Base-by-base conservation (phyloP, 2,888 invertebrate genomes). In the Luffia ferchaultella region DNA sequence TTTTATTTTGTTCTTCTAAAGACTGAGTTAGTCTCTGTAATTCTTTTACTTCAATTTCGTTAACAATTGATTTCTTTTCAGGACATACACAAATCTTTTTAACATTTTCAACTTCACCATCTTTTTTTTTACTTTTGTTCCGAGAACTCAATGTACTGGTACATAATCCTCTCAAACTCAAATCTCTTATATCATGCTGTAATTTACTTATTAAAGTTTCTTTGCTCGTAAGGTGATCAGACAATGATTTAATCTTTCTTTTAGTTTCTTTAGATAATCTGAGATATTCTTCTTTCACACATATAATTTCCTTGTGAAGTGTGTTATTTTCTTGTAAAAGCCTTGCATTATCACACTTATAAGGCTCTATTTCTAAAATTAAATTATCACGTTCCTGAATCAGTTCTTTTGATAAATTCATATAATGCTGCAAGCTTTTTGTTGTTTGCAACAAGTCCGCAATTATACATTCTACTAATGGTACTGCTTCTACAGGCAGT, bases 401-500 rank as follows among this genome's bases (percentile, higher is more conserved):
- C 49, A 90, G 87, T 60, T 89, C 87, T 65, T 90, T 87, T 3
- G 92, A 89, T 59, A 92, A 76, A 54, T 89, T 86, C 85, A 95
- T 95, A 56, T 93, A 91, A 75, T 94, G 91, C 64, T 93, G 90
- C 50, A 96, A 82, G 64, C 91, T 94, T 58, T 92, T 90, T n/a
- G 95, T 96, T 7, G 95, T 95, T 68, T 93, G 91, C 54, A 95
- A 85, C 52, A 96, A 85, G 76, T 97, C 96, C 45, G 90, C 89
- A 50, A 96, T 78, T 52, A 97, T 71, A 64, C 88, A 89, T 73
- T 93, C 91, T 57, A 95, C 93, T 55, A 97, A 76, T 41, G 93
- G 90, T 42, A 95, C 85, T 45, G 91, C 90, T 55, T 95, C 93
- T 15, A 90, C 71, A 0, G 90, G 89, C 55, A 96, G 79, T 1